Base-by-base conservation (phyloP, 2,797 vertebrate species). In the Coranthus polyacanthus region DNA sequence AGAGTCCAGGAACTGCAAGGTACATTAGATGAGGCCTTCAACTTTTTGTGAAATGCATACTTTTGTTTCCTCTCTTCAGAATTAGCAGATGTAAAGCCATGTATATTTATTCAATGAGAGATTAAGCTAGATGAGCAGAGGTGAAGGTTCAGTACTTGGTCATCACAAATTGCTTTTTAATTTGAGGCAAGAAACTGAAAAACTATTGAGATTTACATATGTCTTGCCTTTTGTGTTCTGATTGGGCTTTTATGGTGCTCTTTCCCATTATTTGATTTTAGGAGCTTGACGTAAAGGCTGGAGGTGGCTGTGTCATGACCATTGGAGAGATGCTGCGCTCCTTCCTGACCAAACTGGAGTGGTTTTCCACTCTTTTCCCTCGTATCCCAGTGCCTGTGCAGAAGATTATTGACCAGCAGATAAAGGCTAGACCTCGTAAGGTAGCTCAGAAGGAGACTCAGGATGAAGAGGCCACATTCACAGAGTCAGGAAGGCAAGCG, bases 241-340 rank as follows among this genome's bases (percentile, higher is more conserved):
- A 84, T 49, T 39, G 24, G 55, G 3, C 44, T 37, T 68, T 51
- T 32, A 10, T 75, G 1, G 54, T 49, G 43, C 34, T 29, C n/a
- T 54, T 57, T 43, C 24, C 61, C 38, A 13, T 26, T 17, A 0
- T 81, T 49, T 88, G 16, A 87, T 91, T 95, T n/a, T 89, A 99
- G 98, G 98, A 99, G 83, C 93, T 99, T 42, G 98, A 99, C 42
- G 98, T 99, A 83, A 99, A 99, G 85, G 98, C 98, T 12, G 98
- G 98, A 13, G 98, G 98, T 0, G 98, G 98, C 54, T 99, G 97
- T 2, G 94, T 99, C 36, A 99, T 99, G 98, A 97, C 96, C 34
- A 79, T 99, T 2, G 98, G 98, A 62, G 98, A 99, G 86, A 99
- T 99, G 98, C 92, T 99, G 29, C 96, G 98, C 52, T 99, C 98